Evolutionary conservation across 2,797 vertebrate species (phyloP), one percentile per base, ranked within the genome.

Genomic region (Trematomus bernacchii): DNA sequence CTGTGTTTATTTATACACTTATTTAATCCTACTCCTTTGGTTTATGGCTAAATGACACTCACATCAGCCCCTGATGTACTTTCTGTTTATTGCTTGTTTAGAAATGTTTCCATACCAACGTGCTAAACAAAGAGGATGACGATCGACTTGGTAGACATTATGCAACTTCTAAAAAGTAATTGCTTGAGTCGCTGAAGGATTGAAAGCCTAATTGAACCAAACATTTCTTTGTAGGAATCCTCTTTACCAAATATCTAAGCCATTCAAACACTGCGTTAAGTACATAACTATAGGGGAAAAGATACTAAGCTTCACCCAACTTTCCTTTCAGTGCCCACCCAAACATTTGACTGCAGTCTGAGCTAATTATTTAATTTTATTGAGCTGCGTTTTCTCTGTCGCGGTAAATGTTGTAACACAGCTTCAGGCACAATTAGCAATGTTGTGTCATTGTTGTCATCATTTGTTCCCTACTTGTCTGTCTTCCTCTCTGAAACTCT

Each of bases 381-480:
- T 66, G 50, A 66, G 57, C 53, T 27, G 46, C 37, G 11, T 6
- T 13, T 60, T 66, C 27, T 51, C 30, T 40, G 10, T 59, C 55
- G 33, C 1, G 5, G 66, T 70, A 54, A 65, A 53, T 48, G 57
- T 71, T 59, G 65, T 40, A 8, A 48, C 52, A 66, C 42, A 40
- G 63, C 79, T 75, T 75, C 71, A 15, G 43, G 66, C 54, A 23
- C 66, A 58, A 57, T 61, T 51, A 66, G 13, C 30, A 58, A 71
- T 55, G 44, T 43, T 37, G 6, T 37, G 33, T 37, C 33, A 27
- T 48, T 68, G 64, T n/a, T 58, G 16, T 76, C 58, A 68, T 78
- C 42, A 47, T 77, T 62, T 76, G 65, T 82, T 79, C 53, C 4
- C 23, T 61, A 61, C 52, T 54, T 69, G 61, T 77, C 48, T 64